Evolutionary conservation across 1,140 invertebrate species (phyloP), one percentile per base, ranked within the genome.

Genomic region (Bombus polaris): DNA sequence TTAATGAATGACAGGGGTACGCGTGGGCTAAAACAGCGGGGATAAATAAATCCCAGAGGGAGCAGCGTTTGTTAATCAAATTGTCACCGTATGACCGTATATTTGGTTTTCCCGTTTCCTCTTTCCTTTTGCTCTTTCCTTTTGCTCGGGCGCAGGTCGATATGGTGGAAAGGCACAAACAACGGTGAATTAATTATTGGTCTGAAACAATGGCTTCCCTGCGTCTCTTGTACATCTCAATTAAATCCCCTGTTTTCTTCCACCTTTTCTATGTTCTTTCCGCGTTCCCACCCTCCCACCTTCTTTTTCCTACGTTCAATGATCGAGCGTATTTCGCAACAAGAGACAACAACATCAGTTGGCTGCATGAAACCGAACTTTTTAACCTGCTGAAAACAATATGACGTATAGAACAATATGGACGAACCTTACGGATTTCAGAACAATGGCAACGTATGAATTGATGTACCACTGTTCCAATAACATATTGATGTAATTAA

Each of bases 181-280:
- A 86, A 75, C 79, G 59, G 71, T 62, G 82, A 86, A 91, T 89
- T 89, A 91, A 91, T 91, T 91, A 85, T 91, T 77, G 72, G 80
- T 47, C 57, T 2, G 44, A 66, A 73, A 85, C 84, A 88, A 88
- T 91, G 78, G 68, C 53, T 74, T 37, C 88, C 42, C 59, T 66
- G 42, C 39, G 75, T 59, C 65, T 74, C 91, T 89, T 85, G 74
- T 32, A 81, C 39, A 73, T 68, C 79, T 88, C 90, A 91, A 91
- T 91, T 89, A 85, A 91, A 89, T 88, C 85, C 37, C 62, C 59
- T 77, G 77, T 75, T 68, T 73, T 57, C 47, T 47, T 79, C 65
- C 76, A 77, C 68, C 80, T 75, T 80, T 87, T 57, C 12, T 12
- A 12, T 28, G 39, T 62, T 44, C 37, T 70, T 42, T 70, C 75